Percentiles rank a stretch among this genome's conserved stretches.
Evolutionary conservation across 1,140 invertebrate genomes (phyloP).

Genomic region (Ganaspis sp.): DNA sequence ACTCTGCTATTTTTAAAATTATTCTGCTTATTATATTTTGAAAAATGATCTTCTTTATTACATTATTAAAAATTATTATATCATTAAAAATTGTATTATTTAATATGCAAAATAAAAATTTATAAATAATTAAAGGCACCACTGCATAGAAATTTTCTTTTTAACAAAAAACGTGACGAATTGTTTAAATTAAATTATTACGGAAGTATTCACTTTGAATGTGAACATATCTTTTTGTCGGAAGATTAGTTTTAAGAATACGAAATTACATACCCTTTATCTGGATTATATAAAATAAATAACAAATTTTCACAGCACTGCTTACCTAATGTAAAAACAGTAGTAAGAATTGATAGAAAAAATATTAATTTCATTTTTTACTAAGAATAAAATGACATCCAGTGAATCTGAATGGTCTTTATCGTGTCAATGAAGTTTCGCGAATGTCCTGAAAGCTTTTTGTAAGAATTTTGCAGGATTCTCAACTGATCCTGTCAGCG

Average conservation of each 20-base stretch:
- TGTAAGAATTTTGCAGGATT: constrained; percentile 2
- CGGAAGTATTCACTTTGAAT: too few relatives aligned
- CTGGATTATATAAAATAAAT: not conserved
- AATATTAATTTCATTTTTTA: constrained; percentile 11
- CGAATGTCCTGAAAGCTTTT: constrained; percentile 2
- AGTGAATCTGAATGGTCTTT: not conserved
- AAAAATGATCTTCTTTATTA: too few relatives aligned
- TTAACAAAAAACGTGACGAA: too few relatives aligned
- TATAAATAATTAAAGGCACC: too few relatives aligned
- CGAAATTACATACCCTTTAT: not conserved
- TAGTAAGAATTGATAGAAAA: constrained; percentile 23
- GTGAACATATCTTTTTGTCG: not conserved
- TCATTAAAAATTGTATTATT: too few relatives aligned
- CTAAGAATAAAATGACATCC: not conserved
- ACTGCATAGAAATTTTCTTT: too few relatives aligned
- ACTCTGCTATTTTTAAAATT: too few relatives aligned
- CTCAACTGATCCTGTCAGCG: constrained; percentile 13
- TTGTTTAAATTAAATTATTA: too few relatives aligned
- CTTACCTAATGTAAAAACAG: not conserved
- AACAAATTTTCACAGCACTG: not conserved
- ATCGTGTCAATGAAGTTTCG: not conserved
- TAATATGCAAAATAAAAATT: too few relatives aligned
- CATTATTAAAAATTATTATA: too few relatives aligned
- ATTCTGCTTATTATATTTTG: too few relatives aligned
- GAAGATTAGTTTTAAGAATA: not conserved